Base-by-base conservation (phyloP, 2,113 vertebrate species). In the Cacatua alba region DNA sequence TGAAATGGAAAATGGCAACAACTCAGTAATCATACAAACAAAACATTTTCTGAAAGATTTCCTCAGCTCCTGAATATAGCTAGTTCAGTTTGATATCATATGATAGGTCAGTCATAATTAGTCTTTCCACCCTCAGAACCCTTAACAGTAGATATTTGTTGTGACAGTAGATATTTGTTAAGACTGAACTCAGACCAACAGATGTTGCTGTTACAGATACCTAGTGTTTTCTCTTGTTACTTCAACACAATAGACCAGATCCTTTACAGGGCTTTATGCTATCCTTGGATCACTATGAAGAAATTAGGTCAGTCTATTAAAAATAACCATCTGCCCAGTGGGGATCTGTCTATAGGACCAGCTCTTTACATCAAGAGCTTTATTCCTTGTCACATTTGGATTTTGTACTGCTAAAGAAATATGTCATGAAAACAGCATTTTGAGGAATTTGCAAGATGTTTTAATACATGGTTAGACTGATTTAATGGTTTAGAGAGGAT, bases 271-370 rank as follows among this genome's bases (percentile, higher is more conserved):
- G 85, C 53, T 97, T 96, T 95, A 10, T 95, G 65, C 35, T 97
- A 83, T 96, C 88, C 83, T 87, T 95, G 71, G 55, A 97, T 94
- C 69, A 76, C 88, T 62, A 49, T n/a, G 79, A 65, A 93, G 55
- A 94, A 98, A 97, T 95, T 97, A 96, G 97, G 96, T 98, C 97
- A 97, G 72, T 68, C 78, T 95, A 95, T 96, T 98, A 97, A 98
- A 98, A 97, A 97, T 97, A 97, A 81, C 94, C 91, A 87, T 95
- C 88, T 97, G 81, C 74, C 96, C 92, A 86, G 72, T 75, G 57
- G 90, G 86, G 60, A 95, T 96, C 91, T 96, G 64, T 89, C 91
- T 94, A 59, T 70, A 96, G 95, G 89, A 95, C 86, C 95, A 95
- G 60, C 17, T 89, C 62, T 64, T 94, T 94, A 48, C 51, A 88